Evolutionary conservation across 2,888 invertebrate genomes (phyloP).

Genomic region (Rhagonycha fulva): DNA sequence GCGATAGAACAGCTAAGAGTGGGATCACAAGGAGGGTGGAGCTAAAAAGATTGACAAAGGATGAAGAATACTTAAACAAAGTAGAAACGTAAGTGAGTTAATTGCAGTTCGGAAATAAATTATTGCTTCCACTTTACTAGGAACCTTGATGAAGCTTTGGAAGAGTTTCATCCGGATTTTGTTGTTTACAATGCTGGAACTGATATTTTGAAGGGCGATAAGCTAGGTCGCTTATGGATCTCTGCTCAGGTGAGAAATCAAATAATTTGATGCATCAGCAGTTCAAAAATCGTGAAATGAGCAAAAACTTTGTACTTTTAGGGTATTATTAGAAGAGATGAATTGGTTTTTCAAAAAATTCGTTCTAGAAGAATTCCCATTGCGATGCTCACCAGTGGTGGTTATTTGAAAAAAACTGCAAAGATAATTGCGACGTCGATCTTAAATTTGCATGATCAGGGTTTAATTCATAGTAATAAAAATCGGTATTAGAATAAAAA

Average conservation of each 20-base stretch:
- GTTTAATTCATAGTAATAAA: conserved; percentile 56
- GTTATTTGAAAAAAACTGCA: conserved; percentile 79
- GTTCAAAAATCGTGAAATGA: not conserved
- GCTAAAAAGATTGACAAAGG: conserved; percentile 64
- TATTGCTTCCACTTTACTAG: conserved; percentile 53
- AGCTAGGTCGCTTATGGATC: conserved; percentile 73
- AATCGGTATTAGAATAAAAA: conserved; percentile 29
- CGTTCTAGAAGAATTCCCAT: conserved; percentile 69
- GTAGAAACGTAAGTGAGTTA: conserved; percentile 64
- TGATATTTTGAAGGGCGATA: conserved; percentile 79
- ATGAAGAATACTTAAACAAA: conserved; percentile 70
- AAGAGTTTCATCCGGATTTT: conserved; percentile 77
- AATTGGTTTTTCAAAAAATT: conserved; percentile 78
- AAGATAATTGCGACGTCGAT: conserved; percentile 84
- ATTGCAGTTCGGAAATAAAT: too few species aligned
- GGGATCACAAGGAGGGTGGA: conserved; percentile 75
- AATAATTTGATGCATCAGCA: not conserved
- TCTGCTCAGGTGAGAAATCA: conserved; percentile 62
- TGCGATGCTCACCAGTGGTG: conserved; percentile 87
- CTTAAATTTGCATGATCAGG: conserved; percentile 69
- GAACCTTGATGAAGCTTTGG: conserved; percentile 67
- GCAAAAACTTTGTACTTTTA: conserved; percentile 48
- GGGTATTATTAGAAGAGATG: conserved; percentile 86
- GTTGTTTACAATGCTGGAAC: conserved; percentile 95
- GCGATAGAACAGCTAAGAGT: conserved; percentile 72